Evolutionary conservation across 2,888 invertebrate genomes (phyloP), one percentile per base, ranked within the genome.

Genomic region (Diadegma fenestrale): DNA sequence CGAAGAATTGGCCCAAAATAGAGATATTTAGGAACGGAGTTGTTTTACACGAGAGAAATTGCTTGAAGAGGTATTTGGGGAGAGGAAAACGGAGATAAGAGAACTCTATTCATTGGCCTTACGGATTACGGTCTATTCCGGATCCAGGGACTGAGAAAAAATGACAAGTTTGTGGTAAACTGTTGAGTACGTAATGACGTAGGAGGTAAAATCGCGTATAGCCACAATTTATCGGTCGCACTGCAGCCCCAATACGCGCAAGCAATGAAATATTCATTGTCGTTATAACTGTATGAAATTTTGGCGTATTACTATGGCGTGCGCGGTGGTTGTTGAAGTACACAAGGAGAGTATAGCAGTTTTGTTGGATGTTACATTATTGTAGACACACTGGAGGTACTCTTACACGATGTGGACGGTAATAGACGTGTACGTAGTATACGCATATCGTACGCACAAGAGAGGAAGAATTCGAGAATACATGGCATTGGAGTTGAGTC

Each of bases 401-500:
- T 54, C 37, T 72, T 69, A 69, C 69, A 69, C 51, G 30, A 30
- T 69, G 48, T 69, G 41, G 48, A 69, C 54, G 72, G 19, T 72
- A 72, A 72, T 72, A 72, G 26, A 45, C 8, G 41, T 41, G 19
- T 41, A 19, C 6, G 51, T 71, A 63, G 37, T n/a, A 7, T 58
- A 64, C 54, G 17, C 30, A 43, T 30, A 71, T 19, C 43, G 68
- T 7, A 51, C 48, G 66, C 75, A 54, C 22, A n/a, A 41, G 58
- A 30, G 51, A 71, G 71, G 54, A 17, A 37, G 61, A 69, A 61
- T 33, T 33, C 14, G 78, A 33, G 82, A 79, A 45, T 41, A 77
- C 76, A 71, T 63, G 43, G 77, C 48, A 19, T n/a, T 41, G 64
- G 30, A 76, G 64, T 48, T 48, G 48, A 76, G 66, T 77, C 64